Base-by-base conservation (phyloP, 2,888 invertebrate genomes). In the Caradrina kadenii region DNA sequence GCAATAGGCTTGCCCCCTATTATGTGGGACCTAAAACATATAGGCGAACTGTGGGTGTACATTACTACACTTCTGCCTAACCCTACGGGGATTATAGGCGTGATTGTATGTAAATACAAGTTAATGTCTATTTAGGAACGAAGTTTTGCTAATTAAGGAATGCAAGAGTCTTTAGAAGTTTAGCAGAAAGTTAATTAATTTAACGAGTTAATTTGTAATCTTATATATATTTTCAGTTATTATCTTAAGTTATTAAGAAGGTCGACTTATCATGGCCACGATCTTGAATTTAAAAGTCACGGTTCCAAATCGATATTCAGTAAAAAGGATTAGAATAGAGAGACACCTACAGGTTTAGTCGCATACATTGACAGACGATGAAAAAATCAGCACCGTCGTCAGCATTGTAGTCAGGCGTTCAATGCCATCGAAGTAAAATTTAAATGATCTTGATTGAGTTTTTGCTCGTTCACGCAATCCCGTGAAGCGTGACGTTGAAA, bases 361-460 rank as follows among this genome's bases (percentile, higher is more conserved):
- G 45, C 42, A 58, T n/a, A 61, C n/a, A 17, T 50, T 26, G 22
- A 42, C 1, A 49, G 11, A 19, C 8, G 8, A 8, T 49, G 22
- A 17, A 21, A 59, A 63, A 73, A 15, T 42, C 17, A 0, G 10
- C 26, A 15, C 22, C 31, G 52, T 53, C 10, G 52, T 35, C 39
- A 55, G 35, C 48, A 21, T 17, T 64, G 60, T 72, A 61, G 42
- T 42, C 31, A 45, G 26, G 31, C 63, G 48, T 68, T 48, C 64
- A 72, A 59, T 82, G 65, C 55, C 61, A 69, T 55, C 22, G 53
- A 71, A 79, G 66, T 73, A 70, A 67, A 67, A 82, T 73, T 74
- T 64, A 69, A 84, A 69, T 68, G 82, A 75, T 77, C 73, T 82
- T 84, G 73, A 76, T 76, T 69, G 22, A 17, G 68, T 84, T 83